These are phyloP conservation scores for Morbakka virulenta DNA, from an alignment of 30 jellyfish, hydroid and myxozoan genomes.

Conservation along the genomic window DNA sequence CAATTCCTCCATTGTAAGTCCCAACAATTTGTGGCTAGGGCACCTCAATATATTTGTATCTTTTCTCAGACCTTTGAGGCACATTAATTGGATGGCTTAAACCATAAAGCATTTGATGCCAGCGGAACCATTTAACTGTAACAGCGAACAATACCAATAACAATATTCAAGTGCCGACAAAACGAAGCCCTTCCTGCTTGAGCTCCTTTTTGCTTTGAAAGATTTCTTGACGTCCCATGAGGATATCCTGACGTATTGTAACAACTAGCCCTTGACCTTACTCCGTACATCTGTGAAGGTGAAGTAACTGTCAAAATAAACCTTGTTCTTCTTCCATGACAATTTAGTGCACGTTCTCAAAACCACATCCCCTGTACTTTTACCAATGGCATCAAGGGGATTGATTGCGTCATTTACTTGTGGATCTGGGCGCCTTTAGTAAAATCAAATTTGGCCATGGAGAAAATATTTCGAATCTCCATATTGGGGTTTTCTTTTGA, in stretches of 20 bases:
- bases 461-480: constrained; percentile 48
- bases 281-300: constrained; percentile 36
- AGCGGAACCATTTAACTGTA: too few relatives aligned
- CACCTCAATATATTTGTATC: too few relatives aligned
- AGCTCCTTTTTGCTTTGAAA: too few relatives aligned
- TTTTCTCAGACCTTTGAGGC: too few relatives aligned
- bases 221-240: constrained; percentile 24
- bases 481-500: constrained; percentile 49
- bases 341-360: constrained; percentile 38
- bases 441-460: constrained; percentile 27
- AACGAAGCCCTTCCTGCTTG: constrained; percentile 48
- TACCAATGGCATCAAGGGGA: constrained; percentile 25
- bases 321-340: constrained; percentile 42
- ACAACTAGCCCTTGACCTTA: constrained; percentile 50
- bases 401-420: too few relatives aligned
- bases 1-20: constrained; percentile 40
- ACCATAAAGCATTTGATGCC: too few relatives aligned
- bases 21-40: constrained; percentile 31
- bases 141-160: constrained; percentile 27
- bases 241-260: constrained; percentile 48
- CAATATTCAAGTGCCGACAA: constrained; percentile 39
- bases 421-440: constrained; percentile 54
- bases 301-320: constrained; percentile 54
- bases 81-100: too few relatives aligned
- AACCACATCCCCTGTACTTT: constrained; percentile 44